A percentile compares a stretch with the other conserved stretches of the same genome.
Conservation (phyloP, 2,888 invertebrate genomes). For the Conomelus anceps region DNA sequence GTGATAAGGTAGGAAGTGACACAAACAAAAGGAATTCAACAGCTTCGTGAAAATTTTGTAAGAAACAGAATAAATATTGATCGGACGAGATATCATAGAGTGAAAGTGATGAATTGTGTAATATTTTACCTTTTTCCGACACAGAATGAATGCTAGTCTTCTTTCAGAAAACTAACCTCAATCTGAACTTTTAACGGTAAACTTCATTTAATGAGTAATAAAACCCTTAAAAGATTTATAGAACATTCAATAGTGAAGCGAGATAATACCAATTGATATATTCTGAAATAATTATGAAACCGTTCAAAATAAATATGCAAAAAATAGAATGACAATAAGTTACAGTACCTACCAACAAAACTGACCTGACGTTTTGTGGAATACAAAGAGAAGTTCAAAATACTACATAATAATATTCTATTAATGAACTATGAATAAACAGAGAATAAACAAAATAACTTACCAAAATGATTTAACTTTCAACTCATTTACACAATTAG, state of each 20-base stretch:
- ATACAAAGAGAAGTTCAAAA: neutral
- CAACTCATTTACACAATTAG: conserved; percentile 12
- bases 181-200: neutral
- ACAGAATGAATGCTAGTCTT: neutral
- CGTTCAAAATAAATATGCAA: neutral
- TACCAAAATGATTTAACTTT: conserved; percentile 3
- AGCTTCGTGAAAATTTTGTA: no score
- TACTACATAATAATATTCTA: neutral
- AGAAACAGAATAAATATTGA: no score
- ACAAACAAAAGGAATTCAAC: no score
- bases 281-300: neutral
- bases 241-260: neutral
- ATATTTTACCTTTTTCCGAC: neutral
- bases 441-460: neutral
- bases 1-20: no score
- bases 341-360: neutral
- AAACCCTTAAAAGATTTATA: neutral
- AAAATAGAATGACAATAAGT: neutral
- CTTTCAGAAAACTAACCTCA: neutral
- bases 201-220: neutral
- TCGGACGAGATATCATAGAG: no score
- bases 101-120: no score
- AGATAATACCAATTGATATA: neutral
- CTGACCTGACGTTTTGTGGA: neutral
- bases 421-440: neutral